Conservation (phyloP, 1,140 invertebrate genomes). For the Tetranychus cinnabarinus region DNA sequence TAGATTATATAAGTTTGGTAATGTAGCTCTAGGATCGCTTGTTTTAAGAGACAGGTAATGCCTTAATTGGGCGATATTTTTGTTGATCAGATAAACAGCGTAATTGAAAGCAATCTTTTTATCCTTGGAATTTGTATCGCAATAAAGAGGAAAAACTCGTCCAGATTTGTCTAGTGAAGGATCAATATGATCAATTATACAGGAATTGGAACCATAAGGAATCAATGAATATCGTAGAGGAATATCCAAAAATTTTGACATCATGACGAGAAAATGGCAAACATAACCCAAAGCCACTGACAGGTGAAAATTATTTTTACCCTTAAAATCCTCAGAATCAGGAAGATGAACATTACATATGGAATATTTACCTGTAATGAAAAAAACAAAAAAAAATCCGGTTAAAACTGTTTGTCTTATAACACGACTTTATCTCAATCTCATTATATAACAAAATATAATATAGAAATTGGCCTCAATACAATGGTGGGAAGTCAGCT, state of each 20-base stretch:
- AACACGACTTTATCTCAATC: too few relatives aligned
- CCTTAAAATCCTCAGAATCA: constrained; percentile 37
- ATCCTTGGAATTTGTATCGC: constrained; percentile 35
- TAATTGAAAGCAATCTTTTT: constrained; percentile 44
- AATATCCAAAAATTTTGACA: constrained; percentile 49
- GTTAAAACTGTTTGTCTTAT: background rate
- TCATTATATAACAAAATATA: too few relatives aligned
- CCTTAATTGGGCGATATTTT: constrained; percentile 57
- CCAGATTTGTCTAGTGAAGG: background rate
- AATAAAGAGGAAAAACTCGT: constrained; percentile 47
- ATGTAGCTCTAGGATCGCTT: constrained; percentile 39
- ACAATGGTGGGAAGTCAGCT: too few relatives aligned
- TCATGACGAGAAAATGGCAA: constrained; percentile 49
- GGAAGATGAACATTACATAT: constrained; percentile 48
- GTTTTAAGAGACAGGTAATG: constrained; percentile 43
- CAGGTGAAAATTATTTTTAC: constrained; percentile 36
- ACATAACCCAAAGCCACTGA: constrained; percentile 55
- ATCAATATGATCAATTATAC: constrained; percentile 48
- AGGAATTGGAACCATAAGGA: constrained; percentile 46
- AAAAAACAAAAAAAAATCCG: constrained; percentile 13
- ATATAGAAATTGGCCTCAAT: too few relatives aligned
- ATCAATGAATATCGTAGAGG: constrained; percentile 51
- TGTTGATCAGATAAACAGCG: constrained; percentile 61
- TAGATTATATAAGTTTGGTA: constrained; percentile 40
- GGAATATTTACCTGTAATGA: background rate